These are phyloP conservation scores for Maccullochella peelii DNA, from an alignment of 2,113 vertebrate species.

Conservation along the genomic window DNA sequence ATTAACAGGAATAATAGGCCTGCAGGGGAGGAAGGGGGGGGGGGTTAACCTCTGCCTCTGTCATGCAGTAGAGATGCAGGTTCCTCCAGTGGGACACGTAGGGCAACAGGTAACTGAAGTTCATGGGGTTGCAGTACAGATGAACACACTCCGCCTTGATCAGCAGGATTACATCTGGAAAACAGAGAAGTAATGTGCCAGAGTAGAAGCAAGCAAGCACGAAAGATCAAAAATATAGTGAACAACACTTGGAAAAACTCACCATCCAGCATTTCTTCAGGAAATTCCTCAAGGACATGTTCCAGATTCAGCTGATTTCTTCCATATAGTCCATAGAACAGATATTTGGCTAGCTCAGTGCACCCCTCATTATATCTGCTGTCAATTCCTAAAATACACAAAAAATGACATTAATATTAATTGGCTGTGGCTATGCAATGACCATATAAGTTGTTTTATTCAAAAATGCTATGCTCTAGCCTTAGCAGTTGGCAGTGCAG, in stretches of 20 bases:
- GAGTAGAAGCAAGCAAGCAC: neutral
- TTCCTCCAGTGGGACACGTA: conserved; percentile 96
- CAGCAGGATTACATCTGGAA: conserved; percentile 93
- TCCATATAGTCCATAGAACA: conserved; percentile 94
- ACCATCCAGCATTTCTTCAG: conserved; percentile 97
- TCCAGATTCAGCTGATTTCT: conserved; percentile 87
- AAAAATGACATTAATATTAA: neutral
- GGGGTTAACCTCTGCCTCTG: conserved; percentile 90
- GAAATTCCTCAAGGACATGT: conserved; percentile 86
- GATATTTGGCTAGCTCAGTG: conserved; percentile 93
- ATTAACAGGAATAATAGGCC: neutral
- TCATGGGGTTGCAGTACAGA: conserved; percentile 97
- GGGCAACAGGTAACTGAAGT: conserved; percentile 92
- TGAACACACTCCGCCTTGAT: conserved; percentile 94
- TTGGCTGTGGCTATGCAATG: neutral
- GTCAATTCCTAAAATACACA: conserved; percentile 90
- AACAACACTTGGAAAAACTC: conserved; percentile 2
- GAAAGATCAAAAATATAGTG: neutral
- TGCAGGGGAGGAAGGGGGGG: neutral
- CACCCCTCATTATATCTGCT: conserved; percentile 97
- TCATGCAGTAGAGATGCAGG: conserved; percentile 96
- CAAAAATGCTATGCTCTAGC: neutral
- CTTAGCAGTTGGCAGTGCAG: neutral
- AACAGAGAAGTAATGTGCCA: conserved; percentile 5
- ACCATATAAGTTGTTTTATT: neutral